phyloP scores from a whole-genome alignment of 2,888 invertebrate species.

The Thereva nobilitata region DNA sequence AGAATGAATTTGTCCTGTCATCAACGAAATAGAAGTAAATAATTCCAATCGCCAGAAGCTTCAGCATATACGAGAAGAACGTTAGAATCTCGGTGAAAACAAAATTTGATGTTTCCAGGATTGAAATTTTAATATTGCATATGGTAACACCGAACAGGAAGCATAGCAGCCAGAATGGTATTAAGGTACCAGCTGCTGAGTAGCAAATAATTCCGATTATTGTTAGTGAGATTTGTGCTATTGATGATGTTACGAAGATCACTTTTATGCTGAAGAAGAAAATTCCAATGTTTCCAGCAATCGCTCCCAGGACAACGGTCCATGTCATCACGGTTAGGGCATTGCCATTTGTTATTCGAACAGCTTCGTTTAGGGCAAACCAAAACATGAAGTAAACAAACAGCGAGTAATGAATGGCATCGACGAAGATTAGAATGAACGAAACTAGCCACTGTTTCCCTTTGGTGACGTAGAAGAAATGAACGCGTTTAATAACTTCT shows the following conservation, averaged over 20 bases:
- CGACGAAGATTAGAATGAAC: slow-evolving; percentile 50
- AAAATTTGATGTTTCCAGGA: slow-evolving; percentile 52
- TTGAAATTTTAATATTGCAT: slow-evolving; percentile 49
- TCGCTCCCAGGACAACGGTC: slow-evolving; percentile 49
- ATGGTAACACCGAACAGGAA: slow-evolving; percentile 50
- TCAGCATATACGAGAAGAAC: slow-evolving; percentile 47
- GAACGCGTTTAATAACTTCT: slow-evolving; percentile 50
- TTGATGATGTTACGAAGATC: slow-evolving; percentile 49
- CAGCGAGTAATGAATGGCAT: slow-evolving; percentile 51
- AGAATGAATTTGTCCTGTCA: slow-evolving; percentile 50
- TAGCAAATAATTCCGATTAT: slow-evolving; percentile 51
- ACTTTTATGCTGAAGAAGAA: slow-evolving; percentile 50
- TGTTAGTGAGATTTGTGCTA: slow-evolving; percentile 46
- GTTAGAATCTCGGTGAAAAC: slow-evolving; percentile 50
- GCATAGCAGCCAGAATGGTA: slow-evolving; percentile 51
- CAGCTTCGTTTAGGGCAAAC: slow-evolving; percentile 51
- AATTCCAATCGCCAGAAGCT: slow-evolving; percentile 49
- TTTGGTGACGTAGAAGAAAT: slow-evolving; percentile 54
- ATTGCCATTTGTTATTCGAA: slow-evolving; percentile 46
- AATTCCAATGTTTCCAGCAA: slow-evolving; percentile 44
- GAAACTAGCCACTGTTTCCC: slow-evolving; percentile 53
- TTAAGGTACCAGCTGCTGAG: slow-evolving; percentile 42
- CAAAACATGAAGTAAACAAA: slow-evolving; percentile 53
- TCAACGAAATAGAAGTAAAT: slow-evolving; percentile 52
- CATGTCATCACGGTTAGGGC: slow-evolving; percentile 51